Evolutionary conservation across 2,888 invertebrate genomes (phyloP).

Genomic region (Blera fallax): DNA sequence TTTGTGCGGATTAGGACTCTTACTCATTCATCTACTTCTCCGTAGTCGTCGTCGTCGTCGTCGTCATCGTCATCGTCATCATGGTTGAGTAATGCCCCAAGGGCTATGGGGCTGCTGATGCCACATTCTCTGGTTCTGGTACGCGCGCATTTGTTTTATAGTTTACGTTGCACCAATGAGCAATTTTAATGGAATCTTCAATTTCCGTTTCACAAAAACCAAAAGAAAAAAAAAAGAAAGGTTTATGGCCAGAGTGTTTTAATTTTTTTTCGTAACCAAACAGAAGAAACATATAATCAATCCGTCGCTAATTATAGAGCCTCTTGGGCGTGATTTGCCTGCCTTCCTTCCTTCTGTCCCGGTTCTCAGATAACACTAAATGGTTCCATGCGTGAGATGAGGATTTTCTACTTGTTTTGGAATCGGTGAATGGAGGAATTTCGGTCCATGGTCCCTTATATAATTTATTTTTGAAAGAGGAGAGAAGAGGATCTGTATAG

Average conservation of each 20-base stretch:
- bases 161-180: conserved; percentile 64
- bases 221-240: conserved; percentile 3
- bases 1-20: conserved; percentile 55
- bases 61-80: conserved; percentile 39
- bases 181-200: conserved; percentile 73
- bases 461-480: conserved; percentile 36
- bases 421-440: conserved; percentile 36
- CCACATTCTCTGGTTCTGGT: conserved; percentile 17
- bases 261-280: conserved; percentile 33
- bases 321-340: conserved; percentile 67
- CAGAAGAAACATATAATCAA: conserved; percentile 70
- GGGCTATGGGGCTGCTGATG: conserved; percentile 30
- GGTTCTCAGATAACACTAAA: conserved; percentile 54
- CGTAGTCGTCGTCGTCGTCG: conserved; percentile 8
- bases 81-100: conserved; percentile 50
- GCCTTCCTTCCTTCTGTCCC: conserved; percentile 19
- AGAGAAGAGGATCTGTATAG: not conserved
- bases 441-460: not conserved
- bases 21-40: conserved; percentile 45
- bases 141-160: conserved; percentile 43
- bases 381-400: conserved; percentile 50
- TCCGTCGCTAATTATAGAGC: conserved; percentile 71
- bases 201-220: conserved; percentile 62
- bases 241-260: conserved; percentile 12
- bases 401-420: conserved; percentile 16